Percentiles rank a stretch among this genome's conserved stretches.
Evolutionary conservation across 1,140 invertebrate genomes (phyloP).

Genomic region (Paraescarpia echinospica): DNA sequence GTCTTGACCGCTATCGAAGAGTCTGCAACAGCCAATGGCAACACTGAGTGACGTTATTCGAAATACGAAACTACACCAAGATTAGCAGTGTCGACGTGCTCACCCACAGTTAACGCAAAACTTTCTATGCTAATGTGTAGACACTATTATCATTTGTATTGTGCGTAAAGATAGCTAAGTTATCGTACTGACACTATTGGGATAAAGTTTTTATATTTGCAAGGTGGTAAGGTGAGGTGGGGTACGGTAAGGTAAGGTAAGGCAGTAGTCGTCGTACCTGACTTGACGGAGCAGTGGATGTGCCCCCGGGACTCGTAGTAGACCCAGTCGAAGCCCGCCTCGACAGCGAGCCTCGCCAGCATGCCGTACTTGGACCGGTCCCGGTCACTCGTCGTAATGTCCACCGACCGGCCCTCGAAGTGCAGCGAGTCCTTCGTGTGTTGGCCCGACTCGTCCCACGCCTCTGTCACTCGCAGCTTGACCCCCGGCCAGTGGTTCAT

Average conservation of each 20-base stretch:
- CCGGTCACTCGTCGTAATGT: conserved; percentile 90
- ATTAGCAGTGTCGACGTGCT: background rate
- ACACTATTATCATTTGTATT: background rate
- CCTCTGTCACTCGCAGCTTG: conserved; percentile 87
- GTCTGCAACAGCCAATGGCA: conserved; percentile 69
- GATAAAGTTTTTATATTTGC: background rate
- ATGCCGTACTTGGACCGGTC: conserved; percentile 92
- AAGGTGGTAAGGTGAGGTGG: background rate
- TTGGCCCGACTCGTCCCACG: conserved; percentile 86
- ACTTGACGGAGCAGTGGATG: conserved; percentile 96
- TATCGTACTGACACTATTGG: background rate
- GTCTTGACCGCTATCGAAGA: conserved; percentile 81
- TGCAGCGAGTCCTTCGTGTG: conserved; percentile 81
- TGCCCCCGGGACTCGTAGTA: conserved; percentile 92
- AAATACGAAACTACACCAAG: background rate
- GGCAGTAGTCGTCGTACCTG: conserved; percentile 67
- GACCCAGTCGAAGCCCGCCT: conserved; percentile 98
- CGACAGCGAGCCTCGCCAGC: conserved; percentile 90
- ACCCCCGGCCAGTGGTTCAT: conserved; percentile 98
- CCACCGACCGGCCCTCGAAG: conserved; percentile 93
- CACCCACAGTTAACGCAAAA: background rate
- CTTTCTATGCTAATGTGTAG: background rate
- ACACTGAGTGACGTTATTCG: background rate
- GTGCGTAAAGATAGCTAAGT: background rate
- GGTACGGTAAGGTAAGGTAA: background rate